Evolutionary conservation across 2,797 vertebrate species (phyloP), one percentile per base, ranked within the genome.

Genomic region (Pempheris klunzingeri): DNA sequence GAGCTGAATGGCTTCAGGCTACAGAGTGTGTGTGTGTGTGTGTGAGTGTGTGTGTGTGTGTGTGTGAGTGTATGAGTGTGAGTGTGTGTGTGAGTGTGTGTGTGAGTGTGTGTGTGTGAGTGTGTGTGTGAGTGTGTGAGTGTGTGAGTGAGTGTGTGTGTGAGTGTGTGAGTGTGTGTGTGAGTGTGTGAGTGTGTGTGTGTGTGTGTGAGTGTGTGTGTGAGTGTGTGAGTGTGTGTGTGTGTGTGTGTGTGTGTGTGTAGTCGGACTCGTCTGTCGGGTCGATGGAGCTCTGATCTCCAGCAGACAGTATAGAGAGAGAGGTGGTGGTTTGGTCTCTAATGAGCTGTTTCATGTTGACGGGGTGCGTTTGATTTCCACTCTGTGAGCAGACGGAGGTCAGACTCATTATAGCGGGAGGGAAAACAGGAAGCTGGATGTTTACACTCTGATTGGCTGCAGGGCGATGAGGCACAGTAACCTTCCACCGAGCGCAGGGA

Each of bases 1-100:
- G 7, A 93, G 93, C 92, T 62, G 73, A 92, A 91, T 94, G 91
- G 94, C 96, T 93, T 39, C 90, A 95, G 95, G 95, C 95, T 86
- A 84, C 55, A 61, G 60, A 79, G 57, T 24, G 75, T 43, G 60
- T 52, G 49, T 57, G 44, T 44, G 36, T 50, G 64, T 24, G 67
- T 57, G 44, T 64, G 75, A 68, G 73, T 63, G 52, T 55, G 36
- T 41, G 59, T 34, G 30, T 47, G 49, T 43, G 54, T 63, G 47
- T 62, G 60, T 54, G 57, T n/a, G n/a, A n/a, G n/a, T n/a, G 50
- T 47, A n/a, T n/a, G n/a, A n/a, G n/a, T n/a, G n/a, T n/a, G n/a
- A n/a, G 61, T 50, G 61, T 39, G 53, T 59, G 52, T 5, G 47
- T 34, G 24, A n/a, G 50, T 47, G 61, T 50, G 61, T 39, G 53